Percentiles rank a stretch among this genome's conserved stretches.
phyloP scores from a whole-genome alignment of 2,888 invertebrate species.

The Orthosia gothica region DNA sequence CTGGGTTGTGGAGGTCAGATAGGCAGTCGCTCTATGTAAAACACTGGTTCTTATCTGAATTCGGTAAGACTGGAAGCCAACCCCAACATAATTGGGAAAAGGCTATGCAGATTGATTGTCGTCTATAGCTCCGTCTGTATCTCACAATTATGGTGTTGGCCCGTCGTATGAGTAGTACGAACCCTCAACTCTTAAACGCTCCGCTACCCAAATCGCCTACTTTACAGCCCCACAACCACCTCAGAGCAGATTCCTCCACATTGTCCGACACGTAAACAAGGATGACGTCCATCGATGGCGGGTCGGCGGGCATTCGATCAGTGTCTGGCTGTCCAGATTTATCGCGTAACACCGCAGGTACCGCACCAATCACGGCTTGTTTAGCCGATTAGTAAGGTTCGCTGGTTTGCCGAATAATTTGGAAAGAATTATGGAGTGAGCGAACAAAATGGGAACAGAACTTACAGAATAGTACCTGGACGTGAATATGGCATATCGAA shows the following conservation, averaged over 20 bases:
- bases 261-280: constrained; percentile 78
- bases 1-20: too few species aligned
- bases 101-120: too few species aligned
- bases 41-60: too few species aligned
- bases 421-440: neutral
- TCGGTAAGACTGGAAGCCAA: too few species aligned
- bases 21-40: too few species aligned
- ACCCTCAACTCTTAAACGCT: neutral
- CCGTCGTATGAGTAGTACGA: too few species aligned
- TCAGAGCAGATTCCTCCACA: constrained; percentile 70
- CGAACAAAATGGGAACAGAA: neutral
- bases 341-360: constrained; percentile 13
- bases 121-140: too few species aligned
- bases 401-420: constrained; percentile 16
- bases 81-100: too few species aligned
- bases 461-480: neutral
- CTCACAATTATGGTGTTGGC: too few species aligned
- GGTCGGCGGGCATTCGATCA: constrained; percentile 44
- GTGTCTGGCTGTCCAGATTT: constrained; percentile 47
- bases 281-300: constrained; percentile 64
- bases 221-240: constrained; percentile 62
- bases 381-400: constrained; percentile 23
- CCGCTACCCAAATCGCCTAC: constrained; percentile 42
- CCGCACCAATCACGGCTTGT: constrained; percentile 6
- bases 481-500: neutral